Evolutionary conservation across 2,113 vertebrate genomes (phyloP).

Genomic region (Anoura caudifer): DNA sequence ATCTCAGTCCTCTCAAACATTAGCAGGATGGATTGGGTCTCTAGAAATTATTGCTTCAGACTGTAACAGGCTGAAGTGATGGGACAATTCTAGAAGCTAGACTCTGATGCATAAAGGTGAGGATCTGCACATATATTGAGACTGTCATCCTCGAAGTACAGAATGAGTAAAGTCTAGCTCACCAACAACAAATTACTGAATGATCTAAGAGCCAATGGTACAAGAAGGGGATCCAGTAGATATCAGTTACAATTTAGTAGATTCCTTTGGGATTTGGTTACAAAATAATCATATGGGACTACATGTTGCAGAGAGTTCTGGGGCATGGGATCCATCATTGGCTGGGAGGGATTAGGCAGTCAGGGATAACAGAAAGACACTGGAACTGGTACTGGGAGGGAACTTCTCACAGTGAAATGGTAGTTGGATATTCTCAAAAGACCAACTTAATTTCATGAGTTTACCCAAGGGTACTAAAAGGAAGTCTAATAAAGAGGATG

Average conservation of each 20-base stretch:
- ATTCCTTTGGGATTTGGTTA: neutral
- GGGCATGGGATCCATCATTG: neutral
- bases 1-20: neutral
- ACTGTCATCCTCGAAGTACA: neutral
- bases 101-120: neutral
- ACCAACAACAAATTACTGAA: neutral
- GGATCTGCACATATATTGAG: neutral
- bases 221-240: neutral
- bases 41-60: conserved; percentile 10
- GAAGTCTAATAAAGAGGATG: neutral
- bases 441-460: neutral
- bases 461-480: neutral
- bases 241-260: neutral
- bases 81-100: neutral
- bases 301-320: neutral
- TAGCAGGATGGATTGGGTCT: neutral
- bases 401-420: neutral
- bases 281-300: neutral
- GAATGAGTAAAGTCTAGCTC: neutral
- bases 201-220: neutral
- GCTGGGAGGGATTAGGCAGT: neutral
- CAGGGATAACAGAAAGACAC: neutral
- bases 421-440: neutral
- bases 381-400: neutral
- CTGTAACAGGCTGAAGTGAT: neutral